Conservation (phyloP, 2,797 vertebrate genomes). For the Hypotaenidia philippensis region DNA sequence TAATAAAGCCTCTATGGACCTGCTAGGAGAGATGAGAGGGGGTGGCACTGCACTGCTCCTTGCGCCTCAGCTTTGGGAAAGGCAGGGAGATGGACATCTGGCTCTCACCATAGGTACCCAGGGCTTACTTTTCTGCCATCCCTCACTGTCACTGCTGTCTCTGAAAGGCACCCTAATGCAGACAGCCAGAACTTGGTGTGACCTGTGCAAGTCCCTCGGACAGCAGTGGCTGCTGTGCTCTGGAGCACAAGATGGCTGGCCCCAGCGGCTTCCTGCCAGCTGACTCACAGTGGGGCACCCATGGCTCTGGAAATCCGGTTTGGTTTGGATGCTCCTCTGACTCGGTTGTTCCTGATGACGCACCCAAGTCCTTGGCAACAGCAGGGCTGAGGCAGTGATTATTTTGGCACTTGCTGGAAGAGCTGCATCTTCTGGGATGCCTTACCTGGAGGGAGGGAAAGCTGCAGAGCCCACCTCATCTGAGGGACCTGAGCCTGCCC, state of each 20-base stretch:
- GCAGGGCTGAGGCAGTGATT: neutral
- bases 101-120: neutral
- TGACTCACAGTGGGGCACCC: slow-evolving; percentile 48
- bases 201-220: neutral
- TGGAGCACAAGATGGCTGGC: neutral
- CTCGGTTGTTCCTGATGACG: slow-evolving; percentile 6
- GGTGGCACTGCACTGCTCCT: neutral
- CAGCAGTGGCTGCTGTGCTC: neutral
- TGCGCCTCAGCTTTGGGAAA: neutral
- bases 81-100: neutral
- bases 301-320: slow-evolving; percentile 36
- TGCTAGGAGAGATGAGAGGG: neutral
- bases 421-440: neutral
- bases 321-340: slow-evolving; percentile 34
- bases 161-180: neutral
- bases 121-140: neutral
- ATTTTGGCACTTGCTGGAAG: neutral
- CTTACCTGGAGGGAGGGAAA: neutral
- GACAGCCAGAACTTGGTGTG: neutral
- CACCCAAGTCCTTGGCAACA: slow-evolving; percentile 31
- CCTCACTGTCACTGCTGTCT: neutral
- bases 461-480: neutral
- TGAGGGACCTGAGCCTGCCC: neutral
- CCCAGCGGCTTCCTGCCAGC: neutral
- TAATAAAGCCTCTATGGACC: neutral